These are phyloP conservation scores for Rana temporaria DNA, from an alignment of 2,113 vertebrate genomes.

Conservation along the genomic window DNA sequence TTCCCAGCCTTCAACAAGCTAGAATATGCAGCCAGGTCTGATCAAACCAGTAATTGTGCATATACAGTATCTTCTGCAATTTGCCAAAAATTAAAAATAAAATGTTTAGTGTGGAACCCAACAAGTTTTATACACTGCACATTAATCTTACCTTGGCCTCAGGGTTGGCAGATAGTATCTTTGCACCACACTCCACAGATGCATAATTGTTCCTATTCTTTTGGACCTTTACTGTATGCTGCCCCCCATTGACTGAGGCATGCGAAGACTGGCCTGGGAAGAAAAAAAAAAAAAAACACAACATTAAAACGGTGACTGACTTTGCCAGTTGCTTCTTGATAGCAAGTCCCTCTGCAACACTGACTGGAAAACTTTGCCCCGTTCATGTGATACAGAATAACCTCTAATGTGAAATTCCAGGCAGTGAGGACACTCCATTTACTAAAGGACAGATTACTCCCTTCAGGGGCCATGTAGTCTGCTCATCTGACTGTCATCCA, in stretches of 20 bases:
- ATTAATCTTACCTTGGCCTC: constrained; percentile 89
- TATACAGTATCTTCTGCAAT: too few species aligned
- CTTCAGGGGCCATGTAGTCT: neutral
- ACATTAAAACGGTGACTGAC: neutral
- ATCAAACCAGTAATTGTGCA: too few species aligned
- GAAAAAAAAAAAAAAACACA: constrained; percentile 36
- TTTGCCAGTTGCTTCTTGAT: neutral
- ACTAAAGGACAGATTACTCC: constrained; percentile 4
- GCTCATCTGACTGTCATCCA: constrained; percentile 38
- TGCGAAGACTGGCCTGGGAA: constrained; percentile 91
- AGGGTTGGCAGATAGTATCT: constrained; percentile 94
- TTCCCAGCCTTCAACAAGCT: too few species aligned
- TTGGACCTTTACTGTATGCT: constrained; percentile 88
- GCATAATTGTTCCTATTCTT: constrained; percentile 99
- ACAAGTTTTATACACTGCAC: neutral
- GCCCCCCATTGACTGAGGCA: constrained; percentile 82
- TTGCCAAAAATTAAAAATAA: too few species aligned
- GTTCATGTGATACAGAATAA: neutral
- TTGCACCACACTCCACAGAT: constrained; percentile 97
- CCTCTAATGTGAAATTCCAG: neutral
- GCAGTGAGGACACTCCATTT: constrained; percentile 2
- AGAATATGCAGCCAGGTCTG: too few species aligned
- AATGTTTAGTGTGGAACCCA: neutral
- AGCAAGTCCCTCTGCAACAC: neutral
- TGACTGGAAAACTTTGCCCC: neutral